Evolutionary conservation across 1,140 invertebrate genomes (phyloP).

Genomic region (Steinernema feltiae): DNA sequence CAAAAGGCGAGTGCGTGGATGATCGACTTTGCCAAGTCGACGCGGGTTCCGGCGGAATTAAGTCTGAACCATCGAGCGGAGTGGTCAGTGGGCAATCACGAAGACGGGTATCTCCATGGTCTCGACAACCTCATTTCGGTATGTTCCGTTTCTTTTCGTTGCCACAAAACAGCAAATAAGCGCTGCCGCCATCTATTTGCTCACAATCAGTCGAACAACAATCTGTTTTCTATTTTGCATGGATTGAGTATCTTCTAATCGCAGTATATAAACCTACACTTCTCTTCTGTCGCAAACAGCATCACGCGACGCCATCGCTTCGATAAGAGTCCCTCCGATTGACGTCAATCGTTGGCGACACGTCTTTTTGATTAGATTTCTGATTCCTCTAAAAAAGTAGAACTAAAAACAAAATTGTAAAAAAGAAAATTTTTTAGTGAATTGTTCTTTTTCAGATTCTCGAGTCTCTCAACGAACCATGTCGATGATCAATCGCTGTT

Average conservation of each 20-base stretch:
- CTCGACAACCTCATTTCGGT: slow-evolving; percentile 87
- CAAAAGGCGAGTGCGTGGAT: slow-evolving; percentile 83
- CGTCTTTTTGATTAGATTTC: background rate
- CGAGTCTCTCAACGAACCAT: background rate
- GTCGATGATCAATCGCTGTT: background rate
- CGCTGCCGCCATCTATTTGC: no score
- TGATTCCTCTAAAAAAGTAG: slow-evolving; percentile 1
- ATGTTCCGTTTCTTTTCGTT: background rate
- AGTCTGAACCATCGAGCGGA: slow-evolving; percentile 72
- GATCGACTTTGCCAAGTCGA: slow-evolving; percentile 95
- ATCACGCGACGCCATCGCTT: background rate
- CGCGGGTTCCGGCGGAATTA: slow-evolving; percentile 70
- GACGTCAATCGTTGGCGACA: slow-evolving; percentile 13
- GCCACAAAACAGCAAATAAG: no score
- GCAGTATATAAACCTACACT: background rate
- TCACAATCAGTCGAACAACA: background rate
- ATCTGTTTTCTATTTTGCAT: background rate
- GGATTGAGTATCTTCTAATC: background rate
- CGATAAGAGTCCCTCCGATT: slow-evolving; percentile 6
- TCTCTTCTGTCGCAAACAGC: background rate
- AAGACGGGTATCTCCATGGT: slow-evolving; percentile 91
- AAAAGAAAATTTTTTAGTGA: background rate
- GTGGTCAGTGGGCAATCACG: slow-evolving; percentile 94
- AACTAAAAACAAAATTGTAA: background rate
- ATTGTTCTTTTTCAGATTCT: background rate